Conservation (phyloP, 2,888 invertebrate species). For the Zaprionus lineosus region DNA sequence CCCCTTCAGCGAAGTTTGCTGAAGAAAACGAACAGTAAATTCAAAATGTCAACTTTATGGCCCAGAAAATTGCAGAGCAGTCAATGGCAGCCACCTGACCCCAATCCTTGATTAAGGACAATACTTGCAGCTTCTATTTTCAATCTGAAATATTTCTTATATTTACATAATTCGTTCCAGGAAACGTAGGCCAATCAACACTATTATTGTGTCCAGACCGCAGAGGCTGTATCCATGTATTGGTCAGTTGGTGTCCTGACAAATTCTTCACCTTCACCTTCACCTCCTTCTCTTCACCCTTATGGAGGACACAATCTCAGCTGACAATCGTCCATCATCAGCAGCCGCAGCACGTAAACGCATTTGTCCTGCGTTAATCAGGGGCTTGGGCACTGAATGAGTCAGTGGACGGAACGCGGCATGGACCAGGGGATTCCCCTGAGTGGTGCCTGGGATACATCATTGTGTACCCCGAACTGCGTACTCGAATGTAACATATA, state of each 20-base stretch:
- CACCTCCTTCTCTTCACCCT: too few species aligned
- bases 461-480: too few species aligned
- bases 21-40: conserved; percentile 39
- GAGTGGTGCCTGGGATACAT: too few species aligned
- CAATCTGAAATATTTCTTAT: conserved; percentile 64
- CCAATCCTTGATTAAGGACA: conserved; percentile 41
- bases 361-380: conserved; percentile 61
- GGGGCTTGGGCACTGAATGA: conserved; percentile 32
- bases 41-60: conserved; percentile 53
- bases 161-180: conserved; percentile 64
- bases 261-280: conserved; percentile 1
- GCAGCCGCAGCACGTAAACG: conserved; percentile 56
- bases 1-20: too few species aligned
- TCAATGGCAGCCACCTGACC: conserved; percentile 23
- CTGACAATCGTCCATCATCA: conserved; percentile 30
- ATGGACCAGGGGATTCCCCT: not conserved
- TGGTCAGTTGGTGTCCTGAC: conserved; percentile 30
- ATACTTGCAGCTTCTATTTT: conserved; percentile 29
- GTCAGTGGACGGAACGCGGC: not conserved
- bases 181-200: conserved; percentile 62
- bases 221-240: conserved; percentile 45
- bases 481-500: too few species aligned
- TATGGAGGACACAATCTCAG: not conserved
- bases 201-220: conserved; percentile 67
- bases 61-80: conserved; percentile 56